Percentiles rank a stretch among this genome's conserved stretches.
Conservation (phyloP, 2,888 invertebrate species). For the Euzetes globulus region DNA sequence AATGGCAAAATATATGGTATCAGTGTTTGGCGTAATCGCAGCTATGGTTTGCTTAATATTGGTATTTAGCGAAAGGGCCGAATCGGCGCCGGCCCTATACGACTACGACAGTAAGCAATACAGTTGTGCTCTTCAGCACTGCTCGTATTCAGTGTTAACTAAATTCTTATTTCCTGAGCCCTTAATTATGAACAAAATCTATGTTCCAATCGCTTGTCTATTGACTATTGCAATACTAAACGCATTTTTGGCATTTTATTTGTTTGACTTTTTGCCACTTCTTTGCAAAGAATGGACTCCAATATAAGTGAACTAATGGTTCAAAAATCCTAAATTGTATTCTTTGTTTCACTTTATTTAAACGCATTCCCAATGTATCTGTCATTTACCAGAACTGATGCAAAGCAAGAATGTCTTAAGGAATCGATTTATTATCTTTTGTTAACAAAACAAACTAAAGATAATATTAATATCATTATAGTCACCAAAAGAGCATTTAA, state of each 20-base stretch:
- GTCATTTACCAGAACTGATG: too few species aligned
- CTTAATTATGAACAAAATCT: conserved; percentile 3
- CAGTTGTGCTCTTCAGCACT: background rate
- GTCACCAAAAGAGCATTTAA: too few species aligned
- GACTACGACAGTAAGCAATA: conserved; percentile 35
- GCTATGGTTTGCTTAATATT: conserved; percentile 12
- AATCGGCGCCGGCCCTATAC: conserved; percentile 32
- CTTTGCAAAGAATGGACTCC: background rate
- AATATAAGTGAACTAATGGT: background rate
- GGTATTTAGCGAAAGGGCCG: conserved; percentile 21
- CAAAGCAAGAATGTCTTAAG: background rate
- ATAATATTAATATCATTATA: too few species aligned
- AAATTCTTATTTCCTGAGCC: conserved; percentile 8
- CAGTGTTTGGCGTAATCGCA: conserved; percentile 7
- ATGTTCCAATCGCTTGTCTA: too few species aligned
- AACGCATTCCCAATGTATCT: background rate
- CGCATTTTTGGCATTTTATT: background rate
- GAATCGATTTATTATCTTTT: conserved; percentile 1
- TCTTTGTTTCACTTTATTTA: background rate
- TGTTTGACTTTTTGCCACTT: background rate
- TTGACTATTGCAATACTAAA: too few species aligned
- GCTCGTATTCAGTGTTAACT: background rate
- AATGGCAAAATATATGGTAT: conserved; percentile 21
- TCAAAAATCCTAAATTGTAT: background rate
- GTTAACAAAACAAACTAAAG: background rate